A percentile compares a stretch with the other conserved stretches of the same genome.
phyloP scores from a whole-genome alignment of 2,888 invertebrate genomes.

The Drosophila kuntzei region DNA sequence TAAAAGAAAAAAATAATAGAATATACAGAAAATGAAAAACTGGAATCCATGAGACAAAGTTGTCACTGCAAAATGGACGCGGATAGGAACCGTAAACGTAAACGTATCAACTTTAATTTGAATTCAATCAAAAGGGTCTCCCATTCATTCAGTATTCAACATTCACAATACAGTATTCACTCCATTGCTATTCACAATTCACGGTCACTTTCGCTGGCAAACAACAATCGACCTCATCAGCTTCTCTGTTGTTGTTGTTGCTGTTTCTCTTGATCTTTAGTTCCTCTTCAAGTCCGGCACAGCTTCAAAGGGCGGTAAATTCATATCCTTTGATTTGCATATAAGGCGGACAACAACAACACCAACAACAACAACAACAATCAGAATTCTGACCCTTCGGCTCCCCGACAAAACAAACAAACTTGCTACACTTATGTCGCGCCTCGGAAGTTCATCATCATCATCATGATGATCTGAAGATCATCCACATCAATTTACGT shows the following conservation, averaged over 20 bases:
- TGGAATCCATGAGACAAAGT: constrained; percentile 51
- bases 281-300: constrained; percentile 34
- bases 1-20: constrained; percentile 16
- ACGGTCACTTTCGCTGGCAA: constrained; percentile 60
- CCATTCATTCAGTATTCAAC: constrained; percentile 34
- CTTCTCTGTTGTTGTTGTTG: constrained; percentile 23
- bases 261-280: constrained; percentile 45
- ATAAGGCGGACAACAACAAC: constrained; percentile 49
- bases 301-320: constrained; percentile 61
- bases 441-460: constrained; percentile 63
- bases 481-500: constrained; percentile 61
- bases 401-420: constrained; percentile 69
- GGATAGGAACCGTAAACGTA: constrained; percentile 27
- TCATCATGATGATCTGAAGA: constrained; percentile 44
- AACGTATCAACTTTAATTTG: constrained; percentile 69
- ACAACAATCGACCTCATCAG: constrained; percentile 82
- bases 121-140: constrained; percentile 75
- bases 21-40: constrained; percentile 32
- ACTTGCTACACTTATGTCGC: constrained; percentile 78
- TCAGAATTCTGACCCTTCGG: constrained; percentile 61
- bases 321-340: constrained; percentile 68
- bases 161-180: constrained; percentile 41
- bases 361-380: constrained; percentile 34
- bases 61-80: constrained; percentile 60
- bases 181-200: constrained; percentile 35